phyloP scores from a whole-genome alignment of 1,140 invertebrate genomes.

The Oryzaephilus surinamensis region DNA sequence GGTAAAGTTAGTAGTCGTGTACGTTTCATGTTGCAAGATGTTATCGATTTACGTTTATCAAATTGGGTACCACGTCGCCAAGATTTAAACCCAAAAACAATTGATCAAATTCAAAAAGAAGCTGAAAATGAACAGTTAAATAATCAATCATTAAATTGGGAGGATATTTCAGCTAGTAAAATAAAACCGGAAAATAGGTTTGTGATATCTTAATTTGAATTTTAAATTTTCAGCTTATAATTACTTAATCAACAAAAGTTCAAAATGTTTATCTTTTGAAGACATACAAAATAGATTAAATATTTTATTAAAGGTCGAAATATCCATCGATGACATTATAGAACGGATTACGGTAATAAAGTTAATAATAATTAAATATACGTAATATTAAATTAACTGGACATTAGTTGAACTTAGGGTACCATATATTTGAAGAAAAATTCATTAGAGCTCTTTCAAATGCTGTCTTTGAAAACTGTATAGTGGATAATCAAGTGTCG shows the following conservation, averaged over 20 bases:
- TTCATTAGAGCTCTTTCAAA: constrained; percentile 66
- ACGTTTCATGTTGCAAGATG: constrained; percentile 92
- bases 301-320: constrained; percentile 47
- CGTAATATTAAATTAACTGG: constrained; percentile 18
- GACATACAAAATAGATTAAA: constrained; percentile 47
- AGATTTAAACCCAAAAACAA: constrained; percentile 84
- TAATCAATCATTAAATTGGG: constrained; percentile 42
- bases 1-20: constrained; percentile 27
- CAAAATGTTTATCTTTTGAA: constrained; percentile 39
- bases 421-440: constrained; percentile 46
- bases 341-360: constrained; percentile 53
- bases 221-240: constrained; percentile 38
- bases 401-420: constrained; percentile 53
- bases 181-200: constrained; percentile 18
- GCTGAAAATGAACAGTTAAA: constrained; percentile 60
- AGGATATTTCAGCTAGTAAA: constrained; percentile 26
- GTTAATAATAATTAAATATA: constrained; percentile 4
- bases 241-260: constrained; percentile 32
- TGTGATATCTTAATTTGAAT: constrained; percentile 45
- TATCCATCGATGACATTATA: constrained; percentile 51
- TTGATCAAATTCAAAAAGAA: constrained; percentile 86
- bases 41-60: constrained; percentile 74
- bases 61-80: constrained; percentile 81
- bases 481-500: constrained; percentile 39
- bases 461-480: constrained; percentile 55